Evolutionary conservation across 53 echinoderm and acorn worm genomes (phyloP).

Genomic region (Crossaster papposus): DNA sequence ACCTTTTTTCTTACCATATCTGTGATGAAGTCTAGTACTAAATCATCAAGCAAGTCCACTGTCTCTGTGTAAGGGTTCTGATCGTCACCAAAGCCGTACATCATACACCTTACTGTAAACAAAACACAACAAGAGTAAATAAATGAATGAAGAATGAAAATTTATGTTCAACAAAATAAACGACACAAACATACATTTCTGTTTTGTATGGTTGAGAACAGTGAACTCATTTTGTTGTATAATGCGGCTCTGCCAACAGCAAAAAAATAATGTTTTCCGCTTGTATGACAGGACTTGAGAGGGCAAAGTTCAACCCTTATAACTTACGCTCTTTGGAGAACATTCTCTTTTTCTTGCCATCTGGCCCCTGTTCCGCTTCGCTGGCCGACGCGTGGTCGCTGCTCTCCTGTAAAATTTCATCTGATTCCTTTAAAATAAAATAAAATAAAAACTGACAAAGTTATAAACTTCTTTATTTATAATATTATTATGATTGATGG

Average conservation of each 20-base stretch:
- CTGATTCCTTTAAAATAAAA: not conserved
- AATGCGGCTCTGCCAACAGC: not conserved
- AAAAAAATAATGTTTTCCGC: not conserved
- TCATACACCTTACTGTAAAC: slow-evolving; percentile 93
- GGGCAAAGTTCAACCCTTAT: not conserved
- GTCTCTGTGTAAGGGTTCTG: slow-evolving; percentile 99
- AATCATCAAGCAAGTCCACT: slow-evolving; percentile 90
- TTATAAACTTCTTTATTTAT: not conserved
- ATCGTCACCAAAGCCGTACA: slow-evolving; percentile 99
- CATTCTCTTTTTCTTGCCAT: slow-evolving; percentile 86
- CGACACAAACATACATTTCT: too few species aligned
- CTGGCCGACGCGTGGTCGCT: slow-evolving; percentile 57
- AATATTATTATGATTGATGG: not conserved
- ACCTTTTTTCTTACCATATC: slow-evolving; percentile 76
- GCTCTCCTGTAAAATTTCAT: slow-evolving; percentile 19
- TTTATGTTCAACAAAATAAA: too few species aligned
- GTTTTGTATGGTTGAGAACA: too few species aligned
- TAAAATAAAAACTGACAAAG: not conserved
- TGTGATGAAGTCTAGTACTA: slow-evolving; percentile 93
- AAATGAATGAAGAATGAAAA: too few species aligned
- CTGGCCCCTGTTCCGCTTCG: slow-evolving; percentile 60
- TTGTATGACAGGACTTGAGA: not conserved
- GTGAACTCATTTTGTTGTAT: not conserved
- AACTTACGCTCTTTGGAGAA: slow-evolving; percentile 97
- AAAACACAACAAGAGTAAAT: too few species aligned